Conservation (phyloP, 2,113 vertebrate genomes). For the Melospiza melodia region DNA sequence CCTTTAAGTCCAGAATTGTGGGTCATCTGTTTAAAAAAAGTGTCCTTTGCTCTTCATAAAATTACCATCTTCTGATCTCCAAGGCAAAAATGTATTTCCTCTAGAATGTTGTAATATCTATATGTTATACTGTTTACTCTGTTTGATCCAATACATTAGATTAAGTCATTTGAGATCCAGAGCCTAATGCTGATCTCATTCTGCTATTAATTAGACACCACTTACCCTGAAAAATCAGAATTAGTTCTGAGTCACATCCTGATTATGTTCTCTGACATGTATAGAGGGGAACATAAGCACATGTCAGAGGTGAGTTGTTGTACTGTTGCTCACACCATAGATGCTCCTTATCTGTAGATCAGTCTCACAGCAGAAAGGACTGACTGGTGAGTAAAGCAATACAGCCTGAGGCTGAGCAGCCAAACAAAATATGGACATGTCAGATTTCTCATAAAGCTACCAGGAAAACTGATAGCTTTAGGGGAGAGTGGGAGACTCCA, state of each 20-base stretch:
- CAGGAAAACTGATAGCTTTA: not conserved
- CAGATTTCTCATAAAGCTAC: not conserved
- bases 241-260: not conserved
- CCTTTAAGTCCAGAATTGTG: not conserved
- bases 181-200: not conserved
- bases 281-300: not conserved
- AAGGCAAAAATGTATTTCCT: not conserved
- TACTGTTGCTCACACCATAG: not conserved
- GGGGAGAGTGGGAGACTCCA: not conserved
- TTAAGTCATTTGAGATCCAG: not conserved
- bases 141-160: not conserved
- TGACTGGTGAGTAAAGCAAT: not conserved
- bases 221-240: not conserved
- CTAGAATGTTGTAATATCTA: not conserved
- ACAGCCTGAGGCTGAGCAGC: not conserved
- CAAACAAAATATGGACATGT: not conserved
- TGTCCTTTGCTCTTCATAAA: not conserved
- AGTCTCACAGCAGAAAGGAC: not conserved
- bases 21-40: not conserved
- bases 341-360: not conserved
- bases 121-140: not conserved
- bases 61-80: not conserved
- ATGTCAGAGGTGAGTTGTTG: not conserved
- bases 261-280: not conserved
- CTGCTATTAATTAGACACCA: not conserved